Conservation (phyloP, 1,140 invertebrate species). For the Drosophila chauvacae region DNA sequence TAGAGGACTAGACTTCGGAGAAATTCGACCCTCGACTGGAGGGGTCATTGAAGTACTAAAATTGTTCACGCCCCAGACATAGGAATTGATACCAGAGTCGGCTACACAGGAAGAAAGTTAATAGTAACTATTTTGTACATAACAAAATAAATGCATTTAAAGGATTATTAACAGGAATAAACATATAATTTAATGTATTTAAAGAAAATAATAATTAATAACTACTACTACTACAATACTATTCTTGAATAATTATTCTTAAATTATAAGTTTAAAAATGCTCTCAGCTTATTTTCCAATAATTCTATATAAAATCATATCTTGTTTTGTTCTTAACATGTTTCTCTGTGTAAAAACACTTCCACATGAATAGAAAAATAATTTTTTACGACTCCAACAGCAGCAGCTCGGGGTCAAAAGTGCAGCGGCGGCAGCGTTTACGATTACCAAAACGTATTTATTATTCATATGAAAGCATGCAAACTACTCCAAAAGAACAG, state of each 20-base stretch:
- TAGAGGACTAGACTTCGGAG: constrained; percentile 4
- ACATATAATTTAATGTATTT: neutral
- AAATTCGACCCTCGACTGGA: constrained; percentile 2
- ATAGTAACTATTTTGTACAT: neutral
- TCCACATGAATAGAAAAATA: constrained; percentile 25
- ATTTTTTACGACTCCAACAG: constrained; percentile 48
- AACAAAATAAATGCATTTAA: neutral
- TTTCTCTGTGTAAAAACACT: constrained; percentile 14
- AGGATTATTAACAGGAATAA: neutral
- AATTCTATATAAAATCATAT: neutral
- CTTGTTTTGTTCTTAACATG: neutral
- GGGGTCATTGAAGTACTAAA: constrained; percentile 36
- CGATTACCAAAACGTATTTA: constrained; percentile 59
- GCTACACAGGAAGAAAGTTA: constrained; percentile 1
- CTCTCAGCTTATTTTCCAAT: neutral
- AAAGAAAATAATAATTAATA: neutral
- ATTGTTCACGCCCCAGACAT: constrained; percentile 37
- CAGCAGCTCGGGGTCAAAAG: constrained; percentile 45
- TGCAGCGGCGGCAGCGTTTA: constrained; percentile 48
- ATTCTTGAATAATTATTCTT: neutral
- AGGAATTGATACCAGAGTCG: constrained; percentile 27
- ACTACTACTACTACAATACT: no score
- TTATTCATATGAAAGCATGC: constrained; percentile 59
- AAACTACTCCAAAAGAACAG: constrained; percentile 43
- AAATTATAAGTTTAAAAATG: neutral